A percentile compares a stretch with the other conserved stretches of the same genome.
phyloP scores from a whole-genome alignment of 2,888 invertebrate genomes.

The Syrista parreyssii region DNA sequence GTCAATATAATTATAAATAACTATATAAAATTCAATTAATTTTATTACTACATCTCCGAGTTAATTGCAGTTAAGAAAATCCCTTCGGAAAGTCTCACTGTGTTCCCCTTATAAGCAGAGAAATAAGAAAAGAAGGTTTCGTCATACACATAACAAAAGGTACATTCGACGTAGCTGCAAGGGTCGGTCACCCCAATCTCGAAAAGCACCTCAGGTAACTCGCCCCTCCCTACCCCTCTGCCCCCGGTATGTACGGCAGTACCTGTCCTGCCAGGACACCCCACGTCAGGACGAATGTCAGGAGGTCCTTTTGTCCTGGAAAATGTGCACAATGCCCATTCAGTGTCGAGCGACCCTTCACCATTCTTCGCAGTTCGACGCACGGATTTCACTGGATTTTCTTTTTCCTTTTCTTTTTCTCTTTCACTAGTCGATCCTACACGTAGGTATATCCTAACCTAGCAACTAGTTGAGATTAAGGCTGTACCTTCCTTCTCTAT shows the following conservation, averaged over 20 bases:
- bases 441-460: no score
- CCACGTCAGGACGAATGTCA: conserved; percentile 43
- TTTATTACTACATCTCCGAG: no score
- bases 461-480: no score
- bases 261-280: conserved; percentile 43
- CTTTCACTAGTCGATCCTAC: no score
- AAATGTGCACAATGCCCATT: conserved; percentile 39
- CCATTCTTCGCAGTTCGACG: conserved; percentile 4
- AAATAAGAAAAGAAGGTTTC: no score
- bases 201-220: conserved; percentile 36
- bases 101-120: no score
- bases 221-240: no score
- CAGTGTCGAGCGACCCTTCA: conserved; percentile 19
- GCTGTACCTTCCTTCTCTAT: no score
- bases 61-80: neutral
- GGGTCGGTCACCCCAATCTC: conserved; percentile 11
- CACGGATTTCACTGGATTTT: conserved; percentile 5
- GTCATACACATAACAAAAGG: neutral
- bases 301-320: conserved; percentile 38
- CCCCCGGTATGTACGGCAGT: conserved; percentile 32
- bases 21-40: no score
- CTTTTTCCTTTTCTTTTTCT: neutral
- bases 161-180: conserved; percentile 1
- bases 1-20: no score
- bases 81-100: conserved; percentile 9